Evolutionary conservation across 2,113 vertebrate species (phyloP), one percentile per base, ranked within the genome.

Genomic region (Sylvia atricapilla): DNA sequence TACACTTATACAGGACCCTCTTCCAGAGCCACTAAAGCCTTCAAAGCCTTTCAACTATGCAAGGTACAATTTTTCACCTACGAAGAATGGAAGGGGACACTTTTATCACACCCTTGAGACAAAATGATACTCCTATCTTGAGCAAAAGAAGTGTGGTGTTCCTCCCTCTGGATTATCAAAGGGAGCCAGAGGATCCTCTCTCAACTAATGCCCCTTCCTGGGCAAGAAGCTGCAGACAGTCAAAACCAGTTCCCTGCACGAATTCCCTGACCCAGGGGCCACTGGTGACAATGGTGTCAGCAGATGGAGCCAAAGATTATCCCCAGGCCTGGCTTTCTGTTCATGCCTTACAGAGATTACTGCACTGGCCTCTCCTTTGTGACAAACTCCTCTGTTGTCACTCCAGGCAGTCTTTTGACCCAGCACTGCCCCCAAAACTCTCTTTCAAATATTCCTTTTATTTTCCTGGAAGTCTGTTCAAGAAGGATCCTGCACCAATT

Each of bases 291-390:
- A 20, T 2, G 4, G 35, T 67, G 84, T 60, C 82, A 94, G 87
- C 72, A 95, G 90, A 92, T 90, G 96, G 92, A 92, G 92, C 79
- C 75, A 95, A 77, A 96, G 79, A 86, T 86, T 86, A 70, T 20
- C 50, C 17, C 31, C 35, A 41, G 14, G 56, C 14, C 43, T 28
- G 35, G 15, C 10, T 68, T 76, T 41, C 33, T 41, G 2, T 11
- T 30, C 21, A 13, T 30, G 50, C 46, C 52, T 56, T 70, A 15
- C 15, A 80, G 63, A 66, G 25, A 13, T 59, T 23, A 85, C 50
- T 30, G 43, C 50, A 63, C 35, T 50, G 37, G 22, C 18, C 28
- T 52, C 27, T 68, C 30, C 52, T 82, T 27, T 13, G 30, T 31
- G 58, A 79, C 44, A 64, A 56, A 73, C 43, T 35, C 64, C n/a